Base-by-base conservation (phyloP, 1,140 invertebrate genomes). In the Gryon sp. region DNA sequence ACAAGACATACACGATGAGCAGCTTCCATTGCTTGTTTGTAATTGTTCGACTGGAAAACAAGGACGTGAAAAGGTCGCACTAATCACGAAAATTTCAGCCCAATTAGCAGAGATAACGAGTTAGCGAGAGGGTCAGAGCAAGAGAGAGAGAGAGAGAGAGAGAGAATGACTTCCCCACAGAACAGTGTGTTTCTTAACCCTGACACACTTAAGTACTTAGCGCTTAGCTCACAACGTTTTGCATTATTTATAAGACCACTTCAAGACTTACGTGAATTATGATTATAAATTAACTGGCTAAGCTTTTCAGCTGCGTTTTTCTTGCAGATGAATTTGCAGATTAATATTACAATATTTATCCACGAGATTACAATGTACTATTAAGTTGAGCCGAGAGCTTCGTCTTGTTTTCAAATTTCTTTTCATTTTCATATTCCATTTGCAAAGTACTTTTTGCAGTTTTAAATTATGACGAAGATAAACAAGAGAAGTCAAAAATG, bases 211-310 rank as follows among this genome's bases (percentile, higher is more conserved):
- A 75, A 84, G 79, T 78, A 83, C 70, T 80, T 60, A 70, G 59
- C 69, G 75, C 63, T 57, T 78, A 72, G 78, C 69, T 65, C 57
- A 50, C 57, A 63, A 46, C 74, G 36, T 80, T 75, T n/a, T 84
- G 78, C 80, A 85, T 84, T 83, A 85, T 86, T 83, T 81, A 86
- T 83, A 76, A 78, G 83, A 81, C 82, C 82, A 83, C 79, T 80
- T 80, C n/a, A 80, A 41, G 62, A 38, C 15, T 30, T 32, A 18
- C 34, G 16, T 69, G 38, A 59, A 50, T 69, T 59, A 50, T 50
- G 43, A 57, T 69, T 22, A 59, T 57, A 68, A 55, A 68, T 68
- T 46, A 55, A 32, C 24, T 22, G 22, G 52, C 7, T 9, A 26
- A 12, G 6, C 7, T 40, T 20, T 14, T 34, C 8, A 28, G 28